phyloP scores from a whole-genome alignment of 30 jellyfish, hydroid and myxozoan genomes.

The Aurelia aurita region DNA sequence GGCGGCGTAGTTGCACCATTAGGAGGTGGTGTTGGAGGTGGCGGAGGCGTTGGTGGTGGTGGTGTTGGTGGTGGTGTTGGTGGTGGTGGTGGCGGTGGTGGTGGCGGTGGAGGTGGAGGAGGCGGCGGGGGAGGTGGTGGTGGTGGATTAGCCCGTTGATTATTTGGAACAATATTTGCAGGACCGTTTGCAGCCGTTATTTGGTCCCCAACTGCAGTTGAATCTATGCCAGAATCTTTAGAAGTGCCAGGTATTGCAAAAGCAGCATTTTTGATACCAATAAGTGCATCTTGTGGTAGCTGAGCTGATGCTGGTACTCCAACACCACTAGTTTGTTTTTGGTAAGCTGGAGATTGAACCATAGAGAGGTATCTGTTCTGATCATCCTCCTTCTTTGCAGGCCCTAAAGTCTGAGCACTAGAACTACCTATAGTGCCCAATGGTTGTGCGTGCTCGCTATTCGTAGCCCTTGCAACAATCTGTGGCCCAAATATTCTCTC shows the following conservation, averaged over 20 bases:
- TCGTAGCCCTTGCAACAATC: too few species aligned
- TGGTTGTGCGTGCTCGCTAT: too few species aligned
- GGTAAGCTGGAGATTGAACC: too few species aligned
- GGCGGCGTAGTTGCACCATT: too few species aligned
- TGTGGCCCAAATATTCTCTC: too few species aligned
- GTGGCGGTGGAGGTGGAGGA: slow-evolving; percentile 8
- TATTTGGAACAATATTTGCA: background rate
- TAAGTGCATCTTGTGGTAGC: slow-evolving; percentile 33
- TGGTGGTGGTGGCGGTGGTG: slow-evolving; percentile 22
- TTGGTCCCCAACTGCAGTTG: background rate
- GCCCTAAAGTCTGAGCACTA: too few species aligned
- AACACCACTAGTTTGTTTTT: too few species aligned
- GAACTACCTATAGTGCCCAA: too few species aligned
- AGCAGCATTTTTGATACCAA: slow-evolving; percentile 61
- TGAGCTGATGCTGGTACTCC: too few species aligned
- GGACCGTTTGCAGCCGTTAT: background rate
- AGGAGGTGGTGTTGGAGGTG: slow-evolving; percentile 13
- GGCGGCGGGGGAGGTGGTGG: slow-evolving; percentile 8
- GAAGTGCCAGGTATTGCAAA: slow-evolving; percentile 38
- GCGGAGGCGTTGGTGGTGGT: slow-evolving; percentile 26
- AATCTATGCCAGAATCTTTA: slow-evolving; percentile 24
- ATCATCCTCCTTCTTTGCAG: too few species aligned
- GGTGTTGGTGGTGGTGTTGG: slow-evolving; percentile 21
- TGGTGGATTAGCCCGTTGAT: slow-evolving; percentile 9
- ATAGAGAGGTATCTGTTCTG: too few species aligned